phyloP scores from a whole-genome alignment of 2,797 vertebrate genomes.

The Vipera ursinii region DNA sequence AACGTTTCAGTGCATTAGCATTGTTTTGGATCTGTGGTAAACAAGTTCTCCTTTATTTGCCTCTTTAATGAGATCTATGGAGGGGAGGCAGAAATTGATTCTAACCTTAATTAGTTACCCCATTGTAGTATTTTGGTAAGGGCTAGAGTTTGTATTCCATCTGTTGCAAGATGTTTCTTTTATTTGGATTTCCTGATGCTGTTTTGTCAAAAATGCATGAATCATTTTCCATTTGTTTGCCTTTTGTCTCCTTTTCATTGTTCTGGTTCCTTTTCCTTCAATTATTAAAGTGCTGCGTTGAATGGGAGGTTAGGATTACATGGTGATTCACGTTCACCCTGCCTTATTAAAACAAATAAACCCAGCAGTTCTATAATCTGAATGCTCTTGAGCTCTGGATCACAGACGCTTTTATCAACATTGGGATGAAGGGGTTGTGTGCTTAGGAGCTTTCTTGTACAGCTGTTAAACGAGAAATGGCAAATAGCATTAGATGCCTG shows the following conservation, averaged over 20 bases:
- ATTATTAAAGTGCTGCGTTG: slow-evolving; percentile 81
- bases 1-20: slow-evolving; percentile 55
- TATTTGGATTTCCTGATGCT: slow-evolving; percentile 72
- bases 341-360: slow-evolving; percentile 74
- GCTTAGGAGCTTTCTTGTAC: slow-evolving; percentile 70
- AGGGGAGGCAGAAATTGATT: slow-evolving; percentile 63
- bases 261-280: slow-evolving; percentile 74
- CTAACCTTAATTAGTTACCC: slow-evolving; percentile 72
- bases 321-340: slow-evolving; percentile 62
- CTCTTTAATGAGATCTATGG: slow-evolving; percentile 67
- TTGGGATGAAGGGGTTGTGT: slow-evolving; percentile 68
- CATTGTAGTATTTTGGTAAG: slow-evolving; percentile 64
- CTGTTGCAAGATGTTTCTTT: slow-evolving; percentile 74
- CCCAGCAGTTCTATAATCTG: slow-evolving; percentile 55
- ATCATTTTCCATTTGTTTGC: slow-evolving; percentile 71
- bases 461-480: slow-evolving; percentile 75
- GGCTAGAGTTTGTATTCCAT: slow-evolving; percentile 70
- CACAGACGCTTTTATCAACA: slow-evolving; percentile 83
- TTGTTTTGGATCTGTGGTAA: slow-evolving; percentile 52
- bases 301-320: slow-evolving; percentile 74
- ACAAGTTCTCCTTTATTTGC: slow-evolving; percentile 59
- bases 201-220: slow-evolving; percentile 78
- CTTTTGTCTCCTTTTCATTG: slow-evolving; percentile 61
- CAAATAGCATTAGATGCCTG: slow-evolving; percentile 79
- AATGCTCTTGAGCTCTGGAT: slow-evolving; percentile 62